phyloP scores from a whole-genome alignment of 2,113 vertebrate genomes.

The Dicrurus megarhynchus region DNA sequence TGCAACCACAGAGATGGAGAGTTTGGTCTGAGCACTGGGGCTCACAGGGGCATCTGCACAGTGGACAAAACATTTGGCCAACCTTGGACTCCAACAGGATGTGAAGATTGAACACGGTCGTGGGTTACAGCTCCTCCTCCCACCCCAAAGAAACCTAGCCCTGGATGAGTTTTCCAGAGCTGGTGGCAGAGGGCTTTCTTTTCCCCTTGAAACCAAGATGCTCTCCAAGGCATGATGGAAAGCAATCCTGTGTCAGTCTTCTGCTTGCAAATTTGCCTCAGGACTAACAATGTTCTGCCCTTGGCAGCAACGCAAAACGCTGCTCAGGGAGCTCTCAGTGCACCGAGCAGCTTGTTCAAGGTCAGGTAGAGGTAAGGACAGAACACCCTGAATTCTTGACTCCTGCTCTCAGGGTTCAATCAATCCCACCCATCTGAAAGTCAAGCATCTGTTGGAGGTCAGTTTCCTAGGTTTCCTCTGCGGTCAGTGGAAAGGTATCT shows the following conservation, averaged over 20 bases:
- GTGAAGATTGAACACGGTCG: fast-evolving
- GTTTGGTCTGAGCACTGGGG: neutral
- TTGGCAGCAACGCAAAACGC: neutral
- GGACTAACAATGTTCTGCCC: neutral
- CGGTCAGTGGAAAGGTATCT: neutral
- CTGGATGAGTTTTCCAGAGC: neutral
- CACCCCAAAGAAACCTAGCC: neutral
- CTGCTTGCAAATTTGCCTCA: neutral
- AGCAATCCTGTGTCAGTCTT: neutral
- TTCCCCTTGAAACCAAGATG: neutral
- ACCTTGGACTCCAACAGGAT: neutral
- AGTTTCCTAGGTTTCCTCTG: neutral
- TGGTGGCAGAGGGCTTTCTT: neutral
- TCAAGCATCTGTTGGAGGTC: constrained; percentile 10
- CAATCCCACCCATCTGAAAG: neutral
- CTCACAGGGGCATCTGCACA: neutral
- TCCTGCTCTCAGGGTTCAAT: constrained; percentile 18
- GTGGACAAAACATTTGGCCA: neutral
- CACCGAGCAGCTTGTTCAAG: neutral
- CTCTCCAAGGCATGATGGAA: neutral
- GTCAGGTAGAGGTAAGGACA: constrained; percentile 34
- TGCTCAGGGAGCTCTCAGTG: neutral
- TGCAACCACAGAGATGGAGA: neutral
- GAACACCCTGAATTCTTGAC: constrained; percentile 14
- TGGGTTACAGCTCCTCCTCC: neutral